Conservation (phyloP, 2,113 vertebrate genomes). For the Phyllopteryx taeniolatus region DNA sequence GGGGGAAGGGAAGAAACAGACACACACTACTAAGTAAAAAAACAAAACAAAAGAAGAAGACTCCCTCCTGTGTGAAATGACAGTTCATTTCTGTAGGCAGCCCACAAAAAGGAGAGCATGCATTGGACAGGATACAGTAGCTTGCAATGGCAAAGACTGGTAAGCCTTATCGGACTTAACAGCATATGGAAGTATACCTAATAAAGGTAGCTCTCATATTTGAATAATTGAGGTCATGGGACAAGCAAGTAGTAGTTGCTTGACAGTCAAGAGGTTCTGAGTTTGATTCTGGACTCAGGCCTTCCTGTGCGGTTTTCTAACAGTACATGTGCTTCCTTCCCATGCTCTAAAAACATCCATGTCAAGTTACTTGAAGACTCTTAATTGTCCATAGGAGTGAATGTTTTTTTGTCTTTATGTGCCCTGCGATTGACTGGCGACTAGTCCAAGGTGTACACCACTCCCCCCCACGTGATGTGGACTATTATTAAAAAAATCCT, state of each 20-base stretch:
- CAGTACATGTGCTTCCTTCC: too few relatives aligned
- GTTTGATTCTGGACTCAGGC: not conserved
- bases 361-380: too few relatives aligned
- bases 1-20: slow-evolving; percentile 1
- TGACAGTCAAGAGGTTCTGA: slow-evolving; percentile 9
- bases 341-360: too few relatives aligned
- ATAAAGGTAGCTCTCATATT: slow-evolving; percentile 12
- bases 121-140: not conserved
- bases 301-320: too few relatives aligned
- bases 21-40: slow-evolving; percentile 31
- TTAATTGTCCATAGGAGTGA: too few relatives aligned
- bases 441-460: too few relatives aligned
- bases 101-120: slow-evolving; percentile 24
- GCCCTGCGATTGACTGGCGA: too few relatives aligned
- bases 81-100: slow-evolving; percentile 68
- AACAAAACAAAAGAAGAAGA: slow-evolving; percentile 24
- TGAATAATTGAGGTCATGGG: slow-evolving; percentile 29
- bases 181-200: slow-evolving; percentile 35
- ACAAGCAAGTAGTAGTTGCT: not conserved
- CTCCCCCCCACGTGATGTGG: too few relatives aligned
- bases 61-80: slow-evolving; percentile 53
- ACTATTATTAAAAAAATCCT: too few relatives aligned
- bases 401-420: too few relatives aligned
- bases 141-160: slow-evolving; percentile 15
- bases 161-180: slow-evolving; percentile 22